Base-by-base conservation (phyloP, 2,888 invertebrate genomes). In the Drosophila neoperkinsi region DNA sequence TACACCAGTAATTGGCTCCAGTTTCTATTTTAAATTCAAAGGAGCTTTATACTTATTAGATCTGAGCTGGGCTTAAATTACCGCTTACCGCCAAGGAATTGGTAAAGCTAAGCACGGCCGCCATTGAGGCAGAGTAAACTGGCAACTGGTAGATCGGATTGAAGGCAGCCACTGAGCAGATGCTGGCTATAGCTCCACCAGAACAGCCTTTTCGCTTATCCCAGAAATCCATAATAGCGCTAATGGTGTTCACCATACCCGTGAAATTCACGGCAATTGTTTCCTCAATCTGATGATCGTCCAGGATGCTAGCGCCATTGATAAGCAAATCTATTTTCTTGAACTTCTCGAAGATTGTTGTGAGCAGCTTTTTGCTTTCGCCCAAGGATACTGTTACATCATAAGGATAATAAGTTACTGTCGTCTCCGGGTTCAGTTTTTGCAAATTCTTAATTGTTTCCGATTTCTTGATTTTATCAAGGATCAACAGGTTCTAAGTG, bases 21-120 rank as follows among this genome's bases (percentile, higher is more conserved):
- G 61, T 79, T 65, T 79, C 82, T 88, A 21, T 7, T 16, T 1
- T 16, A 4, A 5, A 34, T 11, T 13, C 38, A 13, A 3, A 16
- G 25, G 9, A 21, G 3, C 43, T 16, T 30, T 30, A 13, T n/a
- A 41, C 4, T 41, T 41, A 41, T n/a, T 41, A 41, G n/a, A 41
- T 25, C 16, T 2, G 3, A 5, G 10, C 3, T 10, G 4, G 3
- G 13, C 0, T 57, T 34, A 4, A 6, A 4, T 13, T 9, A 30
- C 7, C 0, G 5, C 91, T 86, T 77, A 92, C 93, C 57, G 92
- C 90, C 60, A 93, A 71, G n/a, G 90, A 89, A 31, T 85, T 84
- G 46, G 91, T 92, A 78, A 93, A 94, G 71, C 92, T 93, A 93
- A 55, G 13, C 93, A 92, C 13, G 93, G 93, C 94, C 9, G 90